Evolutionary conservation across 2,113 vertebrate genomes (phyloP).

Genomic region (Oryzias curvinotus): DNA sequence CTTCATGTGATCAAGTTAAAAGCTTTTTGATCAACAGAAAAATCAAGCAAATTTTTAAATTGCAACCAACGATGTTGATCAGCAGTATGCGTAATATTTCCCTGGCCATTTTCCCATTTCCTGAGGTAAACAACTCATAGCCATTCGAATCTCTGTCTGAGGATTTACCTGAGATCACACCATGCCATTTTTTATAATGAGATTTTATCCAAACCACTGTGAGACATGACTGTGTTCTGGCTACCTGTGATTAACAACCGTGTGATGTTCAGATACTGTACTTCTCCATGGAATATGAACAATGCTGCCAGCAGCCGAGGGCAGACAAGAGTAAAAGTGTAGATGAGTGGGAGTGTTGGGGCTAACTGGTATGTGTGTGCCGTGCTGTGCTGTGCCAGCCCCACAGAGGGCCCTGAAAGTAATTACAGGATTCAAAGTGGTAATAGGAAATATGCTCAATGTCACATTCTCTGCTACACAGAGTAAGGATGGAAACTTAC

Average conservation of each 20-base stretch:
- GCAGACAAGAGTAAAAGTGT: constrained; percentile 29
- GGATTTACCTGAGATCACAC: constrained; percentile 15
- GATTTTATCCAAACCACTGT: constrained; percentile 24
- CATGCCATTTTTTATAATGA: constrained; percentile 14
- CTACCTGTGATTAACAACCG: constrained; percentile 18
- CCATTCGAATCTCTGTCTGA: constrained; percentile 14
- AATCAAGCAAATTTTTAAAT: constrained; percentile 3
- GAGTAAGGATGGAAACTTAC: constrained; percentile 35
- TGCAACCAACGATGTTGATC: not conserved
- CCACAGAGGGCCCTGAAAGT: constrained; percentile 62
- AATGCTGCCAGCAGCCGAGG: constrained; percentile 19
- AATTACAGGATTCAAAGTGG: constrained; percentile 71
- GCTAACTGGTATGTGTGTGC: constrained; percentile 29
- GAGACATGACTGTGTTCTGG: constrained; percentile 4
- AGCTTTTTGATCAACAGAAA: too few relatives aligned
- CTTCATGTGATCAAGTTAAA: too few relatives aligned
- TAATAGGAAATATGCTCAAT: constrained; percentile 66
- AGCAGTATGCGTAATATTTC: constrained; percentile 4
- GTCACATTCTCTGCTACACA: constrained; percentile 55
- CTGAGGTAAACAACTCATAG: constrained; percentile 5
- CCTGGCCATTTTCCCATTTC: not conserved
- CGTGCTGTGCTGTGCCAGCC: constrained; percentile 38
- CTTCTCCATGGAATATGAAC: constrained; percentile 25
- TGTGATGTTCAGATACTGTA: constrained; percentile 15
- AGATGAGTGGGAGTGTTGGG: constrained; percentile 16